A percentile compares a stretch with the other conserved stretches of the same genome.
phyloP scores from a whole-genome alignment of 2,888 invertebrate genomes.

The Colletes collaris region DNA sequence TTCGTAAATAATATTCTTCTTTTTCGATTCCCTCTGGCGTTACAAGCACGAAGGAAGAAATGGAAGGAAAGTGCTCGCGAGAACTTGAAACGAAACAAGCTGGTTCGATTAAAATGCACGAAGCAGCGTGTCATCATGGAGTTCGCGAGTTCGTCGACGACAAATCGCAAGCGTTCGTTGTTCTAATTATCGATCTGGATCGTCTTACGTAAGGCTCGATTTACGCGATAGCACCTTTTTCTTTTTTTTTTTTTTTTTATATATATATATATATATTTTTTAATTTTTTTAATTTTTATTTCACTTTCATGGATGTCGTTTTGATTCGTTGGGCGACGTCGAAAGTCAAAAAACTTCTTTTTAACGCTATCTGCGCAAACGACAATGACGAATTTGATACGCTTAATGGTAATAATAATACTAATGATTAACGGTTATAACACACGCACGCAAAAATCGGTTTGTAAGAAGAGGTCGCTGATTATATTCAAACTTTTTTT shows the following conservation, averaged over 20 bases:
- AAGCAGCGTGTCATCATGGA: no score
- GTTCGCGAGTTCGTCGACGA: not conserved
- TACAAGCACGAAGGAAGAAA: not conserved
- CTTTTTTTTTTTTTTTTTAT: constrained; percentile 15
- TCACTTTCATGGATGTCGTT: not conserved
- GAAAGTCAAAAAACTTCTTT: not conserved
- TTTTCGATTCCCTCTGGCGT: not conserved
- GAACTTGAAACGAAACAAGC: constrained; percentile 3
- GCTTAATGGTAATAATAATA: not conserved
- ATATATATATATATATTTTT: not conserved
- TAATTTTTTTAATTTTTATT: not conserved
- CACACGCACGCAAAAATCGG: not conserved
- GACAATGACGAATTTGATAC: not conserved
- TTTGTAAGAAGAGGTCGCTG: no score
- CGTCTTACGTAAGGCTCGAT: constrained; percentile 11
- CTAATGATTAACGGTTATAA: not conserved
- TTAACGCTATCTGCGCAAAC: not conserved
- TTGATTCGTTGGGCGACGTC: constrained; percentile 23
- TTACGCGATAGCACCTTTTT: constrained; percentile 24
- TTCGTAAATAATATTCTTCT: no score
- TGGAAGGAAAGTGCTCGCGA: not conserved
- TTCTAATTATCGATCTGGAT: constrained; percentile 18
- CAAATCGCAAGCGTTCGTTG: constrained; percentile 22
- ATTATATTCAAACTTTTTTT: no score
- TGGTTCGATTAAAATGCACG: not conserved